phyloP scores from a whole-genome alignment of 2,113 vertebrate species.

The Oreochromis tanganicae region DNA sequence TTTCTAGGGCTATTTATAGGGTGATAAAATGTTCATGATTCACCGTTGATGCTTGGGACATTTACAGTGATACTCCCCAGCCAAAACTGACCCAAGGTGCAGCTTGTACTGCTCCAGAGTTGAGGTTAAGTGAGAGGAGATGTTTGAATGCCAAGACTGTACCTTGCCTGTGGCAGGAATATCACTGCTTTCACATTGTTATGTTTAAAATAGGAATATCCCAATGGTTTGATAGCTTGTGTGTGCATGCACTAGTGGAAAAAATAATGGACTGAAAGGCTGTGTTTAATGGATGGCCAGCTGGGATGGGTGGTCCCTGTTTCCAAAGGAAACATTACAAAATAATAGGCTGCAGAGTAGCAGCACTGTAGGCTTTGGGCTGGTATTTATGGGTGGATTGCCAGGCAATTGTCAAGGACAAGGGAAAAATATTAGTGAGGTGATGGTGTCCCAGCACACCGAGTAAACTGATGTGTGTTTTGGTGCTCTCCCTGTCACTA shows the following conservation, averaged over 20 bases:
- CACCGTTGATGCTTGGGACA: background rate
- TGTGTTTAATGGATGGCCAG: background rate
- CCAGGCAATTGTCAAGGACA: background rate
- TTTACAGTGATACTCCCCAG: slow-evolving; percentile 17
- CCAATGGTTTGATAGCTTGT: background rate
- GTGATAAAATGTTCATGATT: slow-evolving; percentile 22
- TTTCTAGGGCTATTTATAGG: slow-evolving; percentile 40
- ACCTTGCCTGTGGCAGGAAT: background rate
- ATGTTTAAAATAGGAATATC: background rate
- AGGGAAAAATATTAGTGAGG: background rate
- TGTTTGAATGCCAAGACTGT: slow-evolving; percentile 3
- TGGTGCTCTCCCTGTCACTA: background rate
- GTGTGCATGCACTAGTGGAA: background rate
- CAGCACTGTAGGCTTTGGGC: background rate
- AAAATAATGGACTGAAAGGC: background rate
- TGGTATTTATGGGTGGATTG: background rate
- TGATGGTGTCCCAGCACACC: background rate
- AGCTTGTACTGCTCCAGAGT: background rate
- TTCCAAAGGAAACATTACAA: background rate
- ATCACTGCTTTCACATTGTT: background rate
- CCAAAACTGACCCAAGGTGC: slow-evolving; percentile 27
- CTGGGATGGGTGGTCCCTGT: background rate
- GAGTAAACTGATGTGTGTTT: background rate
- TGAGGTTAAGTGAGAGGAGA: slow-evolving; percentile 7
- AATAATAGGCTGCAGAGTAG: slow-evolving; percentile 10